Evolutionary conservation across 2,113 vertebrate species (phyloP), one percentile per base, ranked within the genome.

Genomic region (Corydoras sp.): DNA sequence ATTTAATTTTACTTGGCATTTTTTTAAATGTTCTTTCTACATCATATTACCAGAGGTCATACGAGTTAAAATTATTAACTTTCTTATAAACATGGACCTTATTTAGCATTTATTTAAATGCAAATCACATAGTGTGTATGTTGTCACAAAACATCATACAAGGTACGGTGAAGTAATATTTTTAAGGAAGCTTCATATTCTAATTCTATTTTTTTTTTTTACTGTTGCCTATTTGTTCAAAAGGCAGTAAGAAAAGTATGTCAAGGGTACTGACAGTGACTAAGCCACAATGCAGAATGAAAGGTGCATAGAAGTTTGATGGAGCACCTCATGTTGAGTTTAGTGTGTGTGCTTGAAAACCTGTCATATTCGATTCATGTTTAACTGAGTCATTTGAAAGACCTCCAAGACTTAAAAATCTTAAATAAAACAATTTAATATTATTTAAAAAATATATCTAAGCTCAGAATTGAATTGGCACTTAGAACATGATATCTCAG

Each of bases 271-370:
- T 31, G 61, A 48, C 70, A 1, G n/a, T 54, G 58, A 61, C 58
- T 70, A 30, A 32, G 43, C 43, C 63, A 69, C 67, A 69, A 69
- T 60, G 58, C 68, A 61, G 58, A 61, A 60, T 61, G 48, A 14
- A 50, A 59, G 9, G 35, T 69, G 18, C 13, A 30, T 18, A 60
- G 11, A 55, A 61, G 13, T 51, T 32, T 70, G 58, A 60, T 53
- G 48, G 10, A 31, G 30, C 56, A 31, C 15, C 31, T 68, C 31
- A 68, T 8, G 15, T 31, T 68, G 58, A 53, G 68, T 31, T 66
- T 29, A 32, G 15, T 10, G 64, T 29, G 12, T 66, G 24, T 32
- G 13, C 11, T 14, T 54, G 5, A 65, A 29, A 13, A 3, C 3
- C 49, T 50, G 49, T 50, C 49, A 50, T 1, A 50, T 50, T 50